phyloP scores from a whole-genome alignment of 2,113 vertebrate genomes.

The Dascyllus trimaculatus region DNA sequence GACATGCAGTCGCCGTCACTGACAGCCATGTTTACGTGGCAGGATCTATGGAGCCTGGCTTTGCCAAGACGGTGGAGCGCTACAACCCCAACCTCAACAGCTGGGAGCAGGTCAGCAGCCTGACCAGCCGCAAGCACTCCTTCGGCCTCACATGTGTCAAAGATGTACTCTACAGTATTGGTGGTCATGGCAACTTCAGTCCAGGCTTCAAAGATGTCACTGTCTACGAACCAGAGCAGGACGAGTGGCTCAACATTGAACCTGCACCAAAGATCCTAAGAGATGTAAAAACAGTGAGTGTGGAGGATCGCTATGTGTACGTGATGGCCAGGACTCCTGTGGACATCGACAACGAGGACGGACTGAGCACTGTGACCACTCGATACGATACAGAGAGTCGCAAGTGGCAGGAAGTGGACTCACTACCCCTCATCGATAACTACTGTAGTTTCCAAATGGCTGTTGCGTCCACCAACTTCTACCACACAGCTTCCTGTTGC shows the following conservation, averaged over 20 bases:
- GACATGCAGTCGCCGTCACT: slow-evolving; percentile 91
- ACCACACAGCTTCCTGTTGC: slow-evolving; percentile 95
- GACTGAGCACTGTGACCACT: slow-evolving; percentile 89
- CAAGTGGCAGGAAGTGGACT: slow-evolving; percentile 94
- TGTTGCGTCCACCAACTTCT: slow-evolving; percentile 93
- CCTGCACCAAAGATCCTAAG: slow-evolving; percentile 94
- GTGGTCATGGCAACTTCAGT: slow-evolving; percentile 96
- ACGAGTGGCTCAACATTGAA: slow-evolving; percentile 94
- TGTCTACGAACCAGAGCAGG: slow-evolving; percentile 91
- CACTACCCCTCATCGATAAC: slow-evolving; percentile 93
- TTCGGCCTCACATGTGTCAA: slow-evolving; percentile 92
- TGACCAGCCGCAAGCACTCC: slow-evolving; percentile 93
- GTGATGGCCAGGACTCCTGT: slow-evolving; percentile 93
- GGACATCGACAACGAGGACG: slow-evolving; percentile 92
- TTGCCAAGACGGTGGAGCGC: slow-evolving; percentile 94
- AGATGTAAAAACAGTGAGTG: slow-evolving; percentile 92
- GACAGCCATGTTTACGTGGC: slow-evolving; percentile 94
- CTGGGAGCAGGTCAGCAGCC: slow-evolving; percentile 93
- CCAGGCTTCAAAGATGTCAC: slow-evolving; percentile 96
- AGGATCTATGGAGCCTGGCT: slow-evolving; percentile 96
- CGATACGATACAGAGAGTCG: slow-evolving; percentile 92
- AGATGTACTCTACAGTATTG: slow-evolving; percentile 93
- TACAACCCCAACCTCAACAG: slow-evolving; percentile 93
- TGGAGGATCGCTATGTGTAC: slow-evolving; percentile 93
- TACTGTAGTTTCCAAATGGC: slow-evolving; percentile 96